These are phyloP conservation scores for Aplysina aerophoba DNA, from an alignment of 37 sponge, comb jelly and placozoan genomes.

Conservation along the genomic window DNA sequence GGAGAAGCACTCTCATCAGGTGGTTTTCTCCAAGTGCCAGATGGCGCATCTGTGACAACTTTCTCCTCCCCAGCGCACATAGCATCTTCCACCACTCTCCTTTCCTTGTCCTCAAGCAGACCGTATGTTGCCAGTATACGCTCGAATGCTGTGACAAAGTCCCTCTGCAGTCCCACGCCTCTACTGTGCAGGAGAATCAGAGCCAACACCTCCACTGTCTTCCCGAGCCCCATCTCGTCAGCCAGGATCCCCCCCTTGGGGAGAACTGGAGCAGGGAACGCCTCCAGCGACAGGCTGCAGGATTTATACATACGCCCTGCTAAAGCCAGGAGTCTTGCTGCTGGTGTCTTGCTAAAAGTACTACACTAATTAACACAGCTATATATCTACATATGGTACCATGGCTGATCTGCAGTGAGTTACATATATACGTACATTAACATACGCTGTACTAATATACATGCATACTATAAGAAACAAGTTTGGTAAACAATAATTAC, in stretches of 20 bases:
- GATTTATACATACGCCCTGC: not conserved
- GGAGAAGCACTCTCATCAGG: no score
- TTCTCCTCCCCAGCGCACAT: not conserved
- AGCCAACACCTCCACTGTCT: constrained; percentile 93
- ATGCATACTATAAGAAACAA: no score
- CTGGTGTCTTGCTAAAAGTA: no score
- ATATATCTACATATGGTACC: no score
- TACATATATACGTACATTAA: no score
- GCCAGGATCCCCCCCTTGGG: constrained; percentile 90
- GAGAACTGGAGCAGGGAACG: not conserved
- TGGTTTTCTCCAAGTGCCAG: not conserved
- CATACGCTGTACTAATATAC: no score
- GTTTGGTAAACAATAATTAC: no score
- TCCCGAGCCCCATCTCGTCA: constrained; percentile 99
- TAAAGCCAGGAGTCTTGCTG: no score
- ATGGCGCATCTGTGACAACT: not conserved
- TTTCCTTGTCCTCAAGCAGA: not conserved
- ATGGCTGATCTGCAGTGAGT: no score
- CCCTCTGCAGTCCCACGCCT: not conserved
- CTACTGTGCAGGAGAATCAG: constrained; percentile 64
- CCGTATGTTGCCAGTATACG: not conserved
- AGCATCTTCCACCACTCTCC: not conserved
- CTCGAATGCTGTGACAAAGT: not conserved
- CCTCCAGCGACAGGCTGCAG: constrained; percentile 37
- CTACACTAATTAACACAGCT: no score